A percentile compares a stretch with the other conserved stretches of the same genome.
Evolutionary conservation across 2,888 invertebrate species (phyloP).

Genomic region (Sminthurinus aureus): DNA sequence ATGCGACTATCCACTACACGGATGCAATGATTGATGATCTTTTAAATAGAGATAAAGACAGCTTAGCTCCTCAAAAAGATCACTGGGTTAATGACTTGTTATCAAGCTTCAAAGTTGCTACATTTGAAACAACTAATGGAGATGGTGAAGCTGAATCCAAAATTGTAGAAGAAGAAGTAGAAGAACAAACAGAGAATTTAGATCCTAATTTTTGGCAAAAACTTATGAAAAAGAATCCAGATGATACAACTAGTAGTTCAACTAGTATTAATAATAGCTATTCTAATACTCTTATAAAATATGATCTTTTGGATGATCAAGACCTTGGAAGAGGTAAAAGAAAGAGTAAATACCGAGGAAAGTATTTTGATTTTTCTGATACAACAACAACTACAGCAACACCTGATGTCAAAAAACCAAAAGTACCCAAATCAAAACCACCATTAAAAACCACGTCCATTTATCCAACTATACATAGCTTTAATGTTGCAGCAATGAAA

Average conservation of each 20-base stretch:
- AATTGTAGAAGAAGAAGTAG: background rate
- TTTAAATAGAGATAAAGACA: background rate
- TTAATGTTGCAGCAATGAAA: background rate
- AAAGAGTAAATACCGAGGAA: background rate
- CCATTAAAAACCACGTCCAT: background rate
- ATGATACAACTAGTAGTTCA: too few relatives aligned
- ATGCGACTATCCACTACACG: background rate
- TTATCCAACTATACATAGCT: background rate
- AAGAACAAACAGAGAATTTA: background rate
- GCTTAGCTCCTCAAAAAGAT: background rate
- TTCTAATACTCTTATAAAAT: too few relatives aligned
- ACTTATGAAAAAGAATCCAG: background rate
- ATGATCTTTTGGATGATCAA: background rate
- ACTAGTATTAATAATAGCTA: too few relatives aligned
- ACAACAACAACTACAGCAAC: background rate
- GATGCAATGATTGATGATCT: background rate
- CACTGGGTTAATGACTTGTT: constrained; percentile 7
- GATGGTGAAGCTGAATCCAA: background rate
- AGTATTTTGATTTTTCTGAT: background rate
- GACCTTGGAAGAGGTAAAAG: background rate
- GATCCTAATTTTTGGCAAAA: constrained; percentile 10
- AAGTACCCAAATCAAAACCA: background rate
- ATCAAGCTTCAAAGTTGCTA: background rate
- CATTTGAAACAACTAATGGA: background rate
- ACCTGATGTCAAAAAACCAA: background rate